phyloP scores from a whole-genome alignment of 2,113 vertebrate species.

The Gymnorhina tibicen region DNA sequence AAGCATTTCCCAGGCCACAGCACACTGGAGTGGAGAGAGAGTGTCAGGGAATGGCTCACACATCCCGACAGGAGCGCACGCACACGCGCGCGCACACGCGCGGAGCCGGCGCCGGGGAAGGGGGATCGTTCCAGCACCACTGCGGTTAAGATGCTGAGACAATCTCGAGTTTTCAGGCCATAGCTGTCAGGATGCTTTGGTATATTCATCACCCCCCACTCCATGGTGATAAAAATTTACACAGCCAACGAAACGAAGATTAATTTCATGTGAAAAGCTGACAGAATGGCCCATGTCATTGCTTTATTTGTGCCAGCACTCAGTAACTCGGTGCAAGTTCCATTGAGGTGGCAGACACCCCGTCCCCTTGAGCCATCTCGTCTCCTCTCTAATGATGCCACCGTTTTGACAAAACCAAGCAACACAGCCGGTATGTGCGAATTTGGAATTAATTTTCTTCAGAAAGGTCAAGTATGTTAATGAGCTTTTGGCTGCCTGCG shows the following conservation, averaged over 20 bases:
- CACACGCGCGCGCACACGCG: not conserved
- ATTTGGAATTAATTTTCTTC: conserved; percentile 79
- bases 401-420: conserved; percentile 76
- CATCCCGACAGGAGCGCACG: not conserved
- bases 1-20: conserved; percentile 37
- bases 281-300: conserved; percentile 74
- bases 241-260: conserved; percentile 69
- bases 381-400: conserved; percentile 76
- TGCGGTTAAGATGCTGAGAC: conserved; percentile 53
- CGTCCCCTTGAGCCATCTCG: conserved; percentile 73
- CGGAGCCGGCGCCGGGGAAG: not conserved
- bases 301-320: conserved; percentile 71
- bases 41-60: not conserved
- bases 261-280: conserved; percentile 78
- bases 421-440: conserved; percentile 73
- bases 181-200: conserved; percentile 69
- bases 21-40: not conserved
- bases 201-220: conserved; percentile 57
- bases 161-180: conserved; percentile 58
- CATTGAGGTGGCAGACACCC: conserved; percentile 76
- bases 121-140: conserved; percentile 33
- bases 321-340: conserved; percentile 63
- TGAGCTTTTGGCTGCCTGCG: conserved; percentile 61
- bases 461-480: conserved; percentile 77
- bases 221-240: conserved; percentile 69